Percentiles rank a stretch among this genome's conserved stretches.
Conservation (phyloP, 2,113 vertebrate species). For the Cheirogaleus medius region DNA sequence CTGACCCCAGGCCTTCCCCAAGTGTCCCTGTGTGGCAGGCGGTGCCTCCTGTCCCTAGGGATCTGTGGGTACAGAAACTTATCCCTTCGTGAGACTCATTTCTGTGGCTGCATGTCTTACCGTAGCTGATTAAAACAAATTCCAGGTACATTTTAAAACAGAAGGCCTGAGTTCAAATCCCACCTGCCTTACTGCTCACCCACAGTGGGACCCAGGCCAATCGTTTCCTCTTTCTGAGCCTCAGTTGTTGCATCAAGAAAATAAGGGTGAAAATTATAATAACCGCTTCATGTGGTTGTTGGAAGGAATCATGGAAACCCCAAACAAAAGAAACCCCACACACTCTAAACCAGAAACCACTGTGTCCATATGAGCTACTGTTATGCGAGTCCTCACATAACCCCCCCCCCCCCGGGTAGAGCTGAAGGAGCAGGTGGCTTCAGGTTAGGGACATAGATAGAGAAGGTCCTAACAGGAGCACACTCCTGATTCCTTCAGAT, state of each 20-base stretch:
- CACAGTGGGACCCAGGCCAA: neutral
- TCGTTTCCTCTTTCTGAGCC: neutral
- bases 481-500: neutral
- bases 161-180: neutral
- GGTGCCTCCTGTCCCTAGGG: too few species aligned
- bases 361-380: neutral
- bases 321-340: neutral
- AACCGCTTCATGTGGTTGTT: neutral
- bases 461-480: neutral
- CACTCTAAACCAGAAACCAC: neutral
- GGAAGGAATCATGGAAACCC: neutral
- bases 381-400: neutral
- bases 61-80: neutral
- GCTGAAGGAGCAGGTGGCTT: neutral
- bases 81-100: neutral
- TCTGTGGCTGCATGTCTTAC: neutral
- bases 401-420: neutral
- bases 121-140: neutral
- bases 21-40: accelerated
- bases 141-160: neutral
- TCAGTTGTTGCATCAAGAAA: neutral
- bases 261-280: neutral
- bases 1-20: neutral
- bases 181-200: neutral
- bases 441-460: neutral